Percentiles rank a stretch among this genome's conserved stretches.
These are phyloP conservation scores for Parapsyche elsis DNA, from an alignment of 1,140 invertebrate species.

Conservation along the genomic window DNA sequence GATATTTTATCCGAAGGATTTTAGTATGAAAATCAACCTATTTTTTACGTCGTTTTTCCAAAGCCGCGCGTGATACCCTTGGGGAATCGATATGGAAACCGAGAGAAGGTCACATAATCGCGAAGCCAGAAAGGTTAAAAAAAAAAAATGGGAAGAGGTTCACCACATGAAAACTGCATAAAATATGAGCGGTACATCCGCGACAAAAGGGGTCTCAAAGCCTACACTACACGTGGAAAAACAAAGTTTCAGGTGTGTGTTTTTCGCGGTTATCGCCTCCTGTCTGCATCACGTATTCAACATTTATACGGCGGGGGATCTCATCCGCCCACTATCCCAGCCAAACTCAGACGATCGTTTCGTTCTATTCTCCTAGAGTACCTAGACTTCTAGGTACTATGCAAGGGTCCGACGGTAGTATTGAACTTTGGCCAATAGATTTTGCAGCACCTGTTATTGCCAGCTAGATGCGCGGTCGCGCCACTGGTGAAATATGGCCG, in stretches of 20 bases:
- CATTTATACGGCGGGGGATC: constrained; percentile 22
- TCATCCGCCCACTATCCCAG: neutral
- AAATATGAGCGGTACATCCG: neutral
- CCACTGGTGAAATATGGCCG: constrained; percentile 2
- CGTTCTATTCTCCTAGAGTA: neutral
- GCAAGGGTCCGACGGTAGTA: neutral
- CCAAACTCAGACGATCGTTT: neutral
- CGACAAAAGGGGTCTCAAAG: constrained; percentile 30
- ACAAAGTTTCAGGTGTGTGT: constrained; percentile 32
- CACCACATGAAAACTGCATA: constrained; percentile 18
- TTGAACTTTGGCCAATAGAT: constrained; percentile 46
- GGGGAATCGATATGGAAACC: too few relatives aligned
- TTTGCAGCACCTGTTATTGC: constrained; percentile 45
- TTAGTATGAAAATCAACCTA: too few relatives aligned
- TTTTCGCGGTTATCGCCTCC: constrained; percentile 38
- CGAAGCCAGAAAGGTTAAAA: neutral
- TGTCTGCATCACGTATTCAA: constrained; percentile 24
- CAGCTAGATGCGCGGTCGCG: neutral
- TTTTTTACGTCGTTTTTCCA: too few relatives aligned
- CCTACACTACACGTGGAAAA: constrained; percentile 3
- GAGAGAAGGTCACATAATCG: constrained; percentile 12
- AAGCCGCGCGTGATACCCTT: too few relatives aligned
- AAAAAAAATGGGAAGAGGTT: neutral
- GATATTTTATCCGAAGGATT: too few relatives aligned
- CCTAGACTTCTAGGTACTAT: neutral